Base-by-base conservation (phyloP, 2,113 vertebrate genomes). In the Phalacrocorax carbo region DNA sequence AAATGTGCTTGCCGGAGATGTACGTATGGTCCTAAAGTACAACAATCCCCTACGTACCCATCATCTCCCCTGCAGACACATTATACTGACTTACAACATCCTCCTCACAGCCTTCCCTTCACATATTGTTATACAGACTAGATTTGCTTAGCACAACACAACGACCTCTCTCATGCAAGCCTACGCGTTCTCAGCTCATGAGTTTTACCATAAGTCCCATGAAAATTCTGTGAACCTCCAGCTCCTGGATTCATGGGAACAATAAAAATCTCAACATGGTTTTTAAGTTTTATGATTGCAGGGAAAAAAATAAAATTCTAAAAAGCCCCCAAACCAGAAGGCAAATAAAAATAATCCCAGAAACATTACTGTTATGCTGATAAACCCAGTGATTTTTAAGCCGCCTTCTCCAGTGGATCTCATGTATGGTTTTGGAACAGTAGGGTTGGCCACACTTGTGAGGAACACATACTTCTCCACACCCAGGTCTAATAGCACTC, bases 281-380 rank as follows among this genome's bases (percentile, higher is more conserved):
- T 93, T 96, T 93, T 88, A 94, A 65, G 32, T 92, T 96, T 97
- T 90, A 96, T 92, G 61, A 57, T 60, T 93, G 18, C 48, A 86
- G 58, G n/a, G 81, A 13, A 5, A 62, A 23, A 26, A 54, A 92
- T 42, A 90, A 38, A 96, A 93, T 88, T 90, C 82, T 92, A 86
- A 95, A 95, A 81, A 58, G 42, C 21, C 64, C 18, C 38, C 85
- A 95, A 83, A 92, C 82, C 90, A 92, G 75, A 97, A 94, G 68
- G 68, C 95, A 95, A 96, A 94, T 96, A 95, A 96, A 96, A 96
- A 75, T 86, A 97, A 97, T 96, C 71, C 75, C 78, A 80, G 87
- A 65, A 94, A 88, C 49, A 54, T 94, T 94, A 61, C n/a, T 85
- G 32, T 69, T 94, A 49, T 36, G 46, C 32, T 90, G 93, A 83